These are phyloP conservation scores for Solen grandis DNA, from an alignment of 1,140 invertebrate species.

Conservation along the genomic window DNA sequence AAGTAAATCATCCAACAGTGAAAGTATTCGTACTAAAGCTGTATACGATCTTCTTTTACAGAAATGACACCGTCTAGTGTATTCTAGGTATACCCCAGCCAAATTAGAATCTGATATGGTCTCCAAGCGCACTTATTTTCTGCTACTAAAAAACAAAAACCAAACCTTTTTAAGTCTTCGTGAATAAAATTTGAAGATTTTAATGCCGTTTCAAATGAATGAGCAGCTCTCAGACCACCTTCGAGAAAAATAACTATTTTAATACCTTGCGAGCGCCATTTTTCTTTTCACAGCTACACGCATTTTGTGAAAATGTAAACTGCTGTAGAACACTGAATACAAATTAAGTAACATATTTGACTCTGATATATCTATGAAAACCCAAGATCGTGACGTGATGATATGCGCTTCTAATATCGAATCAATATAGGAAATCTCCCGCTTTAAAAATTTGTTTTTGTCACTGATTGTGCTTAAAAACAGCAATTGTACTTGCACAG, in stretches of 20 bases:
- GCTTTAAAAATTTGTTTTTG: background rate
- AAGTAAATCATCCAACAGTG: conserved; percentile 6
- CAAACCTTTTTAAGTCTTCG: too few relatives aligned
- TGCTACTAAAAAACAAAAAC: too few relatives aligned
- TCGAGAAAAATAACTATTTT: conserved; percentile 23
- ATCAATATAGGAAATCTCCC: background rate
- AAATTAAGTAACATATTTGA: conserved; percentile 47
- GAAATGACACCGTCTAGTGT: conserved; percentile 1
- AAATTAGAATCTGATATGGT: background rate
- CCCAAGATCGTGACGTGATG: conserved; percentile 12
- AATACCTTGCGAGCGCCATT: conserved; percentile 8
- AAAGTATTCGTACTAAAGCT: background rate
- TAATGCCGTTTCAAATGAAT: background rate
- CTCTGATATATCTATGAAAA: conserved; percentile 20
- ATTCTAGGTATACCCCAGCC: conserved; percentile 29
- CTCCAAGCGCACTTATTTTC: too few relatives aligned
- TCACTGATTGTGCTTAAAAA: background rate
- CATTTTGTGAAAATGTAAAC: conserved; percentile 55
- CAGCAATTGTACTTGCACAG: background rate
- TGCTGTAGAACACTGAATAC: conserved; percentile 38
- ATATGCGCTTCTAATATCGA: background rate
- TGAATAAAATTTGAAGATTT: background rate
- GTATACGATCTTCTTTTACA: background rate
- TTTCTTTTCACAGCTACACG: conserved; percentile 23
- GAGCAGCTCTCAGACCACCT: conserved; percentile 7